phyloP scores from a whole-genome alignment of 1,140 invertebrate species.

The Drosophila equinoxialis region DNA sequence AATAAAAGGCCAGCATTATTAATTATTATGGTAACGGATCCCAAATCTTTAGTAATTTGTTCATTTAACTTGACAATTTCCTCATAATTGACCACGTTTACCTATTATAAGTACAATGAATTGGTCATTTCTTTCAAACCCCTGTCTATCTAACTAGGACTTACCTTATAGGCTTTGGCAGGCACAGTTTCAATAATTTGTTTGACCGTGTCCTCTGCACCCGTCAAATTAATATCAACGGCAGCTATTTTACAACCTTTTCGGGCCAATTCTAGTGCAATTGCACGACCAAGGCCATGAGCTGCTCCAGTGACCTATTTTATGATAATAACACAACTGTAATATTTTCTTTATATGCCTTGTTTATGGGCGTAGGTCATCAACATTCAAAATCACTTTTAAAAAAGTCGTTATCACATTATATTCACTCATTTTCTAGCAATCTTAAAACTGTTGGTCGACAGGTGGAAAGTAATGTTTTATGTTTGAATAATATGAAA shows the following conservation, averaged over 20 bases:
- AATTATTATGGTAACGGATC: slow-evolving; percentile 62
- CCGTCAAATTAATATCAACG: slow-evolving; percentile 50
- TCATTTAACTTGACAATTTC: slow-evolving; percentile 36
- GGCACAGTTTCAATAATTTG: slow-evolving; percentile 42
- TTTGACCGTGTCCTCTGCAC: slow-evolving; percentile 51
- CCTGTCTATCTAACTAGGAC: too few relatives aligned
- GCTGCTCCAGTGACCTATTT: slow-evolving; percentile 58
- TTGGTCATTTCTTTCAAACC: not conserved
- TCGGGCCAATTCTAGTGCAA: slow-evolving; percentile 51
- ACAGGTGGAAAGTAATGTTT: too few relatives aligned
- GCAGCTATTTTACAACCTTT: slow-evolving; percentile 58
- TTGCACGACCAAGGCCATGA: slow-evolving; percentile 55
- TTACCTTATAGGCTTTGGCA: slow-evolving; percentile 57
- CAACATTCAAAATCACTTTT: too few relatives aligned
- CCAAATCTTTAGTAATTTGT: slow-evolving; percentile 50
- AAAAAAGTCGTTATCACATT: not conserved
- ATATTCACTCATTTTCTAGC: too few relatives aligned
- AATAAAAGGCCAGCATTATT: slow-evolving; percentile 72
- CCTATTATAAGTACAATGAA: slow-evolving; percentile 17
- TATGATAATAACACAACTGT: too few relatives aligned
- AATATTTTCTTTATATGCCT: too few relatives aligned
- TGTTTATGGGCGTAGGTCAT: too few relatives aligned
- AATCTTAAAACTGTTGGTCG: too few relatives aligned
- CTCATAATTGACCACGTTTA: slow-evolving; percentile 38
- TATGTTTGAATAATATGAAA: too few relatives aligned